Base-by-base conservation (phyloP, 2,113 vertebrate genomes). In the Gasterosteus aculeatus region DNA sequence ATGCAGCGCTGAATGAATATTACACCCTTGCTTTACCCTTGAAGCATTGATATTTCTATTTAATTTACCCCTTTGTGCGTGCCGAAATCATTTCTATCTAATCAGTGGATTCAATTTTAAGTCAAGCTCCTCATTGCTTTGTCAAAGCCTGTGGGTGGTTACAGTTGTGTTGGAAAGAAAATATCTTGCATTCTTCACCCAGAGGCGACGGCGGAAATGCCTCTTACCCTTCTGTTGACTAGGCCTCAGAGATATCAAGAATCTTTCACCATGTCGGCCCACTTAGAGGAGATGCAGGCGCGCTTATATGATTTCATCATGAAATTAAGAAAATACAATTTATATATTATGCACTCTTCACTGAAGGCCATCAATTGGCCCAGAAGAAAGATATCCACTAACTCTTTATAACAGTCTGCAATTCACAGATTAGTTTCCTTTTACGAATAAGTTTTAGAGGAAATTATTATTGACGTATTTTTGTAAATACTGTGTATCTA, bases 61-160 rank as follows among this genome's bases (percentile, higher is more conserved):
- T 86, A 74, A 91, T 92, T 80, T 81, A 62, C 46, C 75, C 73
- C 65, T 58, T 81, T 74, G 71, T 75, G 75, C 66, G 11, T 81
- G 75, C 41, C 74, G 18, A n/a, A 74, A 22, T 38, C n/a, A 26
- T 82, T 63, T 80, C 79, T 29, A 72, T 84, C 70, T 82, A 92
- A 91, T 92, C 90, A 92, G 78, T 64, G 77, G 56, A 51, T 72
- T 74, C 78, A 44, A 78, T 91, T 86, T 83, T 77, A 71, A 80
- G 77, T 82, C 73, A 67, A 76, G 26, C 70, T 85, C 62, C 85
- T 89, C 81, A 76, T 91, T 87, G 89, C 75, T 39, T 67, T 77
- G 81, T 53, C 29, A 49, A 67, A 72, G 82, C 76, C 77, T 51
- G 82, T 84, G 81, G 71, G 80, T 61, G 26, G 47, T 78, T 72